Evolutionary conservation across 1,140 invertebrate genomes (phyloP).

Genomic region (Lerema accius): DNA sequence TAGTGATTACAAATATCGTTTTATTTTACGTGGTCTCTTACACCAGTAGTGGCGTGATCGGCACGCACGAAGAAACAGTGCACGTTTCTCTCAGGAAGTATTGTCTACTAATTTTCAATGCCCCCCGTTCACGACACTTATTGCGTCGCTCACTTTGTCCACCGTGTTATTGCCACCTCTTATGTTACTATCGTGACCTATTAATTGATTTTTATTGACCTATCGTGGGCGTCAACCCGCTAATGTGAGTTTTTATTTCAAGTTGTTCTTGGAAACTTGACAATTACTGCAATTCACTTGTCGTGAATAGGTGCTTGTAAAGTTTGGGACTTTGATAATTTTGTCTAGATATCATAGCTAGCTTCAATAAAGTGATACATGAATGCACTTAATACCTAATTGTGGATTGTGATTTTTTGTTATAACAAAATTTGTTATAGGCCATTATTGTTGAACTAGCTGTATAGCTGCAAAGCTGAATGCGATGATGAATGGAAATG

Average conservation of each 20-base stretch:
- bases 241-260: background rate
- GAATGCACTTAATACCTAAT: too few species aligned
- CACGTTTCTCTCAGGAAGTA: conserved; percentile 45
- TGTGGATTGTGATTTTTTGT: too few species aligned
- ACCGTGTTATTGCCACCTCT: conserved; percentile 10
- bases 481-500: too few species aligned
- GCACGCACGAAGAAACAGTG: conserved; percentile 46
- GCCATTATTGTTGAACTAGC: too few species aligned
- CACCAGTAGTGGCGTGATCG: conserved; percentile 47
- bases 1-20: conserved; percentile 5
- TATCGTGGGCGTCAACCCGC: background rate
- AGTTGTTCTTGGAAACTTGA: background rate
- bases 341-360: too few species aligned
- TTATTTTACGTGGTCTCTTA: conserved; percentile 29
- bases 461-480: too few species aligned
- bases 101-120: conserved; percentile 33
- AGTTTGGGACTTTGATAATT: too few species aligned
- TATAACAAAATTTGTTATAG: too few species aligned
- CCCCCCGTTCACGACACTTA: conserved; percentile 19
- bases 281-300: too few species aligned
- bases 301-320: too few species aligned
- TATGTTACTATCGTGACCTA: conserved; percentile 9
- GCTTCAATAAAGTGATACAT: too few species aligned
- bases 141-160: conserved; percentile 18
- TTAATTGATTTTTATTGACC: background rate